Percentiles rank a stretch among this genome's conserved stretches.
phyloP scores from a whole-genome alignment of 2,113 vertebrate genomes.

The Microtus pennsylvanicus region DNA sequence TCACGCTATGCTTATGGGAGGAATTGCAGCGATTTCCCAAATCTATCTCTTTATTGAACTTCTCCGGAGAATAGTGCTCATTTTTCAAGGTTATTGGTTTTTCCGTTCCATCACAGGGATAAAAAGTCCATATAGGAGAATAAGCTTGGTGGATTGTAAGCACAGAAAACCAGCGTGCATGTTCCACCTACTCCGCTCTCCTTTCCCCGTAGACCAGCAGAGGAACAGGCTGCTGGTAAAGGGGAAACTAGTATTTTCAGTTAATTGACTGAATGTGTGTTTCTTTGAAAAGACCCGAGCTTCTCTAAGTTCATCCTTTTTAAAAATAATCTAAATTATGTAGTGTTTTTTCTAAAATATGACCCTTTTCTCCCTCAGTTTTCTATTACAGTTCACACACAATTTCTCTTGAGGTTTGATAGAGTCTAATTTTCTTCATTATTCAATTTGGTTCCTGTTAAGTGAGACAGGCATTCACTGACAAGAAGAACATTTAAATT shows the following conservation, averaged over 20 bases:
- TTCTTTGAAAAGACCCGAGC: constrained; percentile 63
- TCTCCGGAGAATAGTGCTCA: constrained; percentile 22
- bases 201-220: background rate
- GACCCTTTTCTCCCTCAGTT: constrained; percentile 55
- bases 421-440: constrained; percentile 80
- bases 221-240: background rate
- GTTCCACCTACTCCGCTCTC: background rate
- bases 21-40: constrained; percentile 4
- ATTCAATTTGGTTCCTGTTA: constrained; percentile 77
- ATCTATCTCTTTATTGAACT: background rate
- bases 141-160: constrained; percentile 31
- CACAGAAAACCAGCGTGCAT: background rate
- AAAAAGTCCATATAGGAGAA: background rate
- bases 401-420: constrained; percentile 69
- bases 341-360: constrained; percentile 61
- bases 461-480: constrained; percentile 75
- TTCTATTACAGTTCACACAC: constrained; percentile 60
- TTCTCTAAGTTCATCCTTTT: constrained; percentile 37
- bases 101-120: background rate
- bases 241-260: background rate
- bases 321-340: constrained; percentile 40
- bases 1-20: background rate
- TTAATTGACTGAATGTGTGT: constrained; percentile 11
- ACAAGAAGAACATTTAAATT: constrained; percentile 76
- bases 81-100: constrained; percentile 53